Conservation (phyloP, 2,888 invertebrate genomes). For the Blastobasis adustella region DNA sequence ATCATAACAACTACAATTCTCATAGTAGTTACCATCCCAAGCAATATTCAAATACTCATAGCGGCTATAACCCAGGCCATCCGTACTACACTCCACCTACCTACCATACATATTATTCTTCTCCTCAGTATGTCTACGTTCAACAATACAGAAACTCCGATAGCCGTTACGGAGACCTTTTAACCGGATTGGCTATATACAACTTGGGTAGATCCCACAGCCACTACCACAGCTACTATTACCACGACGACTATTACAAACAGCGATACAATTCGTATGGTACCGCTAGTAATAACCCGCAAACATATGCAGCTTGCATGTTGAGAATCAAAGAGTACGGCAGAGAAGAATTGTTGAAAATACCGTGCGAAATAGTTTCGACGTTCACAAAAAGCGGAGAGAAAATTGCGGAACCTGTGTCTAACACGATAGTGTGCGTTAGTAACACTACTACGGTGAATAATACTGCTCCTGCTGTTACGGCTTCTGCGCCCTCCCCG, state of each 20-base stretch:
- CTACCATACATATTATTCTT: constrained; percentile 29
- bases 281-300: constrained; percentile 16
- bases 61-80: too few species aligned
- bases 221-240: constrained; percentile 48
- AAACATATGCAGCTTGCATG: constrained; percentile 41
- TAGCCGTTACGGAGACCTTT: constrained; percentile 51
- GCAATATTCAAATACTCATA: too few species aligned
- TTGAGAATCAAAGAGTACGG: constrained; percentile 49
- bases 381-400: constrained; percentile 51
- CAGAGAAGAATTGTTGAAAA: constrained; percentile 37
- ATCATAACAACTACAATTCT: too few species aligned
- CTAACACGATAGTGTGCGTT: constrained; percentile 40
- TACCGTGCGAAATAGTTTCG: constrained; percentile 65
- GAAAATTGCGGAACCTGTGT: constrained; percentile 16
- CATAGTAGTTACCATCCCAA: too few species aligned
- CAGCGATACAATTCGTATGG: constrained; percentile 31
- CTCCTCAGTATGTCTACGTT: constrained; percentile 56
- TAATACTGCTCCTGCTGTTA: constrained; percentile 11
- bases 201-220: constrained; percentile 56
- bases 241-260: constrained; percentile 57
- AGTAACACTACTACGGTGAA: constrained; percentile 36
- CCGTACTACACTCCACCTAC: too few species aligned
- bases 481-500: neutral
- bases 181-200: constrained; percentile 57
- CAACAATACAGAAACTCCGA: constrained; percentile 52